Base-by-base conservation (phyloP, 2,797 vertebrate genomes). In the Australoheros facetus region DNA sequence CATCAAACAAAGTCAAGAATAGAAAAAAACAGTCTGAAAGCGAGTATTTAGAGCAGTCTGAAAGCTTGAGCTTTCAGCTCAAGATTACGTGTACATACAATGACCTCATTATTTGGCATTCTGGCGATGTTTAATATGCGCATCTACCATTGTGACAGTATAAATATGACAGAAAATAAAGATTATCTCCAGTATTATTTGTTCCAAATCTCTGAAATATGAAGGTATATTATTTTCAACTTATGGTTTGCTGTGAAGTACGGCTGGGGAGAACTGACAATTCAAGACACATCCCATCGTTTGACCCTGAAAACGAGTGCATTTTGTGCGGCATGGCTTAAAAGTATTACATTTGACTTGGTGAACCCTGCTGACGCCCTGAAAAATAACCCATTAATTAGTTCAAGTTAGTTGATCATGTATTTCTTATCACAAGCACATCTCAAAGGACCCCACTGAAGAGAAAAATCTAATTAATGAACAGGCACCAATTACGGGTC, bases 381-480 rank as follows among this genome's bases (percentile, higher is more conserved):
- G 39, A 64, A 70, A 71, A 58, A 62, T 76, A 80, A 79, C 39
- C 59, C 66, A 30, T 45, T 77, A 77, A 78, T 74, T 71, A 81
- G 73, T 71, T 88, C 64, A 73, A 69, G 71, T 62, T 79, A 28
- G 73, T 83, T 90, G 23, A 83, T 85, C 85, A 83, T 81, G 74
- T 53, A 2, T 60, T 57, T 60, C 78, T 83, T 39, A 81, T 85
- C 60, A 53, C 55, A 34, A 32, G 53, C 48, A 3, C 12, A 62
- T 80, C 82, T 90, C 82, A 75, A 37, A 81, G 79, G 80, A 57
- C 23, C 30, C 7, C 10, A 14, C 37, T 56, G 73, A 73, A 73
- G 73, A 78, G 28, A 7, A 79, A 56, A 54, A 21, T 73, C 62
- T 88, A 85, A 87, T 90, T 87, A 86, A 88, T 87, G 45, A 69